phyloP scores from a whole-genome alignment of 2,888 invertebrate species.

The Zootermopsis nevadensis region DNA sequence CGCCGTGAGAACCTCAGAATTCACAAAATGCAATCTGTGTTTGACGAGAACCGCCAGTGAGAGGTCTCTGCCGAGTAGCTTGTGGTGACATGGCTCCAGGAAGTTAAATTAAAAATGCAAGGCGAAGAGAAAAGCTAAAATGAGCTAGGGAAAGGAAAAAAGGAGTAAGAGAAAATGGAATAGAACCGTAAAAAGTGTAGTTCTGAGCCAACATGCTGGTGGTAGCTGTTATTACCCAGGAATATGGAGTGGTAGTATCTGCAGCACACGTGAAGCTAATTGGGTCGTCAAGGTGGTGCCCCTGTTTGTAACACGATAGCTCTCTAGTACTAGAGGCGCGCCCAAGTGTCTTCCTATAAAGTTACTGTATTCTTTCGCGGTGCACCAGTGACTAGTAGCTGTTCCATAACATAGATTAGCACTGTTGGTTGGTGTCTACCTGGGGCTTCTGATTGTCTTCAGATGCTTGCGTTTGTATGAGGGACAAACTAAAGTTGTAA shows the following conservation, averaged over 20 bases:
- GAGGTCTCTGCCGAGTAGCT: background rate
- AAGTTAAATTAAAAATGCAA: slow-evolving; percentile 12
- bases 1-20: too few relatives aligned
- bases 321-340: background rate
- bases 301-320: background rate
- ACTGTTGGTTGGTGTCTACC: too few relatives aligned
- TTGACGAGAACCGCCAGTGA: background rate
- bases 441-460: too few relatives aligned
- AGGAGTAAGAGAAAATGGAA: slow-evolving; percentile 4
- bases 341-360: background rate
- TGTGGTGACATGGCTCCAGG: background rate
- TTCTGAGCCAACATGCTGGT: background rate
- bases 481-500: too few relatives aligned
- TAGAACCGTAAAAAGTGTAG: background rate
- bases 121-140: background rate
- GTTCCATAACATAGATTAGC: too few relatives aligned
- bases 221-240: background rate
- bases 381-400: too few relatives aligned
- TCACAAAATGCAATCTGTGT: background rate
- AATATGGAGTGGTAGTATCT: background rate
- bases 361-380: too few relatives aligned
- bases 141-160: background rate
- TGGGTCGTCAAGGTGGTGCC: background rate
- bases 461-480: too few relatives aligned
- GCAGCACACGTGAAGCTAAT: background rate